These are phyloP conservation scores for Eupithecia exiguata DNA, from an alignment of 2,888 invertebrate genomes.

Conservation along the genomic window DNA sequence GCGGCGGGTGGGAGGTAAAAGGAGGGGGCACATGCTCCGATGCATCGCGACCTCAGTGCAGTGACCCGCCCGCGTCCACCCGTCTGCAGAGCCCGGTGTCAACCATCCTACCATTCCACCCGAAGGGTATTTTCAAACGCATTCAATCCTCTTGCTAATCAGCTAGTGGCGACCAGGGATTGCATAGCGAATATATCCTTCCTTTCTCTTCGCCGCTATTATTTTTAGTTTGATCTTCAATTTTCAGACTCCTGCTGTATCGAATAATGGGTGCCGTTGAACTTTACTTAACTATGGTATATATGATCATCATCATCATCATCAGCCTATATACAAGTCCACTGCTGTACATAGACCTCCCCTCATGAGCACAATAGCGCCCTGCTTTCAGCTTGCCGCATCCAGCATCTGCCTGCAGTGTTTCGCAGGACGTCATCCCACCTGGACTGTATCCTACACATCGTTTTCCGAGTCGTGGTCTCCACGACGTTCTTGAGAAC, in stretches of 20 bases:
- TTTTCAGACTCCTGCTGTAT: neutral
- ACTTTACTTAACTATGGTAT: neutral
- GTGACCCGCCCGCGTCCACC: conserved; percentile 62
- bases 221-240: neutral
- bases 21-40: conserved; percentile 64
- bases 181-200: neutral
- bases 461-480: too few species aligned
- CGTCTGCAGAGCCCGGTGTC: conserved; percentile 52
- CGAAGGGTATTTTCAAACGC: conserved; percentile 24
- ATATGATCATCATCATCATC: neutral
- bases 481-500: too few species aligned
- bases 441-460: too few species aligned
- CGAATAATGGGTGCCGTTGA: neutral
- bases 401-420: neutral
- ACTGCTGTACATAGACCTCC: too few species aligned
- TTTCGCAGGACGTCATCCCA: neutral
- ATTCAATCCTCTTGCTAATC: conserved; percentile 17
- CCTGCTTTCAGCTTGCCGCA: neutral
- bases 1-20: conserved; percentile 47
- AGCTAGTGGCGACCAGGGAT: conserved; percentile 13
- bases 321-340: too few species aligned
- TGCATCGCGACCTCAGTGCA: conserved; percentile 76
- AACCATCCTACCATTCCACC: conserved; percentile 21
- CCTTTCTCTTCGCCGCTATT: neutral
- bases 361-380: neutral